Conservation (phyloP, 2,797 vertebrate genomes). For the Syndactyla subalaris region DNA sequence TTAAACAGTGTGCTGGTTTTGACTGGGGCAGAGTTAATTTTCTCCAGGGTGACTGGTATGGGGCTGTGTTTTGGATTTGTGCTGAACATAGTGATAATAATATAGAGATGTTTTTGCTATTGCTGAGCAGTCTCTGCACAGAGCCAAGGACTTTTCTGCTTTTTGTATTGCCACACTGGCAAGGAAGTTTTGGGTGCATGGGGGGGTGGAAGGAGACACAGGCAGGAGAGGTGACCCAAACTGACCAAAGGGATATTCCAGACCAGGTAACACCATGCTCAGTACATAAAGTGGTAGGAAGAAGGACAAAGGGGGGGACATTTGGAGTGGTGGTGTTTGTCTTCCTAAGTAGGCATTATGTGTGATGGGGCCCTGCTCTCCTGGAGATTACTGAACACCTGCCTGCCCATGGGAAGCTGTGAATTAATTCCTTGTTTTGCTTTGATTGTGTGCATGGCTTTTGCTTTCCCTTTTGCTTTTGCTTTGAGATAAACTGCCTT, state of each 20-base stretch:
- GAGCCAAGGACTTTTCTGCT: neutral
- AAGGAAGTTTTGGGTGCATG: neutral
- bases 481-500: neutral
- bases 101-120: neutral
- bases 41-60: neutral
- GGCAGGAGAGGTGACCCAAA: neutral
- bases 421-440: neutral
- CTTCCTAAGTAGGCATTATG: neutral
- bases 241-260: neutral
- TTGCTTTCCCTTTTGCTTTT: neutral
- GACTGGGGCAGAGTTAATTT: neutral
- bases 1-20: neutral
- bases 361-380: neutral
- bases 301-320: neutral
- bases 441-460: neutral
- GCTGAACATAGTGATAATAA: neutral
- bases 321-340: neutral
- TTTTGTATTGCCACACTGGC: accelerated
- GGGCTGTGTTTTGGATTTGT: neutral
- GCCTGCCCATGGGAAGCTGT: neutral
- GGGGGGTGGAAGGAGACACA: neutral
- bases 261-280: neutral
- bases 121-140: neutral
- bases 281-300: neutral
- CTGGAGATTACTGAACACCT: neutral